Evolutionary conservation across 2,888 invertebrate genomes (phyloP).

Genomic region (Pandemis corylana): DNA sequence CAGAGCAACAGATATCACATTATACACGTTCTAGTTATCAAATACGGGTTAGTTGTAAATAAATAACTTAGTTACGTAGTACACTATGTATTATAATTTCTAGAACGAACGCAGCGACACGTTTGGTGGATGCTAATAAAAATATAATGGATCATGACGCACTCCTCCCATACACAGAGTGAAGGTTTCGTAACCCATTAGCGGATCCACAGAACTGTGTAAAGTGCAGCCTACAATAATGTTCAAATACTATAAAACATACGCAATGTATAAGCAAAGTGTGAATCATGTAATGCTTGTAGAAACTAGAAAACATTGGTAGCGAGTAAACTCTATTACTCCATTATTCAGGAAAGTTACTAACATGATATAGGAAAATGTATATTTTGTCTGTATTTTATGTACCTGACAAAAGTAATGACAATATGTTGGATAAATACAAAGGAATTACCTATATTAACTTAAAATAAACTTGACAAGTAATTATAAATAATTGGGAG

Average conservation of each 20-base stretch:
- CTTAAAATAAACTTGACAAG: too few species aligned
- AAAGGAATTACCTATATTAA: too few species aligned
- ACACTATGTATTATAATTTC: neutral
- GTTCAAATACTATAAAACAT: slow-evolving; percentile 9
- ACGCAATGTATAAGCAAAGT: slow-evolving; percentile 1
- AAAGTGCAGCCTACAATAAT: slow-evolving; percentile 9
- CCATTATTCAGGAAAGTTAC: neutral
- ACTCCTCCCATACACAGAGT: slow-evolving; percentile 3
- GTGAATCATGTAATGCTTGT: slow-evolving; percentile 3
- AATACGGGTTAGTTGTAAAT: neutral
- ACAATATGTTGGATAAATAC: neutral
- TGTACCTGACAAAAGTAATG: neutral
- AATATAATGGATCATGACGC: slow-evolving; percentile 6
- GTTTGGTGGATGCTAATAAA: slow-evolving; percentile 29
- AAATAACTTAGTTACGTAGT: neutral
- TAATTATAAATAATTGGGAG: too few species aligned
- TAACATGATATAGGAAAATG: too few species aligned
- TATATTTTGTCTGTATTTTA: too few species aligned
- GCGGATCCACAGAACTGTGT: slow-evolving; percentile 43
- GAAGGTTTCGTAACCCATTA: slow-evolving; percentile 49
- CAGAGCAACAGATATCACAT: neutral
- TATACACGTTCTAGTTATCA: neutral
- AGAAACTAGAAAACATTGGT: neutral
- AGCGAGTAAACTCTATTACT: neutral
- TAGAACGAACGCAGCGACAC: slow-evolving; percentile 1